Percentiles rank a stretch among this genome's conserved stretches.
Conservation (phyloP, 2,797 vertebrate species). For the Sebastes baramenuke region DNA sequence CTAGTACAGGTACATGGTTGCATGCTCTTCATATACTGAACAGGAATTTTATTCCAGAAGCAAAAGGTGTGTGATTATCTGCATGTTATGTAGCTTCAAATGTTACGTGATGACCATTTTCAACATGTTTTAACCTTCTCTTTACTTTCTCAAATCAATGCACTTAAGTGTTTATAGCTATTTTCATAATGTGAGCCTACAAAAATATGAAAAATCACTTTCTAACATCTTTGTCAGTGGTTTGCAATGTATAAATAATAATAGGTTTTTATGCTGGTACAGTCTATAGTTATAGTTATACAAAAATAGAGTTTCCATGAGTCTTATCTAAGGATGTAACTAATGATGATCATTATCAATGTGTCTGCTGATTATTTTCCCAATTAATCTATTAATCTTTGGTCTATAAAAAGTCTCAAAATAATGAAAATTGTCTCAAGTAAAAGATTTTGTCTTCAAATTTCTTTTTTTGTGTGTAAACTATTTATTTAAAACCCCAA, state of each 20-base stretch:
- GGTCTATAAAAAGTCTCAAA: background rate
- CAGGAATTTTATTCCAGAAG: no score
- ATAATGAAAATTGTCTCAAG: background rate
- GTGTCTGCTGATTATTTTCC: background rate
- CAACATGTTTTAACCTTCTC: background rate
- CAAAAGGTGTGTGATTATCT: background rate
- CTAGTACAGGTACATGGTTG: background rate
- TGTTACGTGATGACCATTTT: background rate
- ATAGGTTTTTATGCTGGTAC: accelerated
- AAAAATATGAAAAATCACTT: background rate
- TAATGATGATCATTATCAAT: background rate
- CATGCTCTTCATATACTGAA: background rate
- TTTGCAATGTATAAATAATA: background rate
- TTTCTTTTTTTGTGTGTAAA: background rate
- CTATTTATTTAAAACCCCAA: background rate
- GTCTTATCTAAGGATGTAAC: background rate
- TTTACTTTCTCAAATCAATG: background rate
- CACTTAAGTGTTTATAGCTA: background rate
- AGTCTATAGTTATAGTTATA: background rate
- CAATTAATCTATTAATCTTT: background rate
- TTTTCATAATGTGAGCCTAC: background rate
- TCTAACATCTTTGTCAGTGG: background rate
- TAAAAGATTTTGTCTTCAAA: background rate
- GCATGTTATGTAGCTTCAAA: background rate
- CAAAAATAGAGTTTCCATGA: background rate